A percentile compares a stretch with the other conserved stretches of the same genome.
phyloP scores from a whole-genome alignment of 2,888 invertebrate species.

The Xylota sylvarum region DNA sequence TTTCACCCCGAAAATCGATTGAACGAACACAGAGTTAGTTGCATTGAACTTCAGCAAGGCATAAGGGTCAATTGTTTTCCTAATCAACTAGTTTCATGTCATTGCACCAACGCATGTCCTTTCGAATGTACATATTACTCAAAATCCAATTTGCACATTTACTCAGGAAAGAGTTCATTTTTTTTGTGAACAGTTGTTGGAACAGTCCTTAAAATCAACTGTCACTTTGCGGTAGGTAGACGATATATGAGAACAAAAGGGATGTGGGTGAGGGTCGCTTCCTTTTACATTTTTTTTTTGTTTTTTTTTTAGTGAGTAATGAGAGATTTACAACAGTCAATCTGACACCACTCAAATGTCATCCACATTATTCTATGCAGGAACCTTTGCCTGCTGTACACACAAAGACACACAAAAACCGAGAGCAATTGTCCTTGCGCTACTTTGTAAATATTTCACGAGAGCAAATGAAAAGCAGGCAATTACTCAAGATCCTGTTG shows the following conservation, averaged over 20 bases:
- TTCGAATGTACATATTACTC: neutral
- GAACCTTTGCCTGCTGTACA: slow-evolving; percentile 6
- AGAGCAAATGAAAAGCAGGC: slow-evolving; percentile 73
- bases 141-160: slow-evolving; percentile 50
- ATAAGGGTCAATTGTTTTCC: slow-evolving; percentile 69
- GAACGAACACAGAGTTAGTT: slow-evolving; percentile 28
- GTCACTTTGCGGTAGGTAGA: slow-evolving; percentile 58
- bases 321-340: slow-evolving; percentile 75
- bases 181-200: slow-evolving; percentile 19
- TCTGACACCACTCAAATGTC: slow-evolving; percentile 60
- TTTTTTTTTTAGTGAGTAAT: slow-evolving; percentile 40
- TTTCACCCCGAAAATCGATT: slow-evolving; percentile 57
- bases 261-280: slow-evolving; percentile 43
- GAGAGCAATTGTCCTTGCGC: slow-evolving; percentile 72
- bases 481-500: slow-evolving; percentile 76
- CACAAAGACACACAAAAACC: slow-evolving; percentile 5
- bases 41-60: slow-evolving; percentile 8
- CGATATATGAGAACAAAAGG: slow-evolving; percentile 29
- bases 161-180: slow-evolving; percentile 10
- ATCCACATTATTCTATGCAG: slow-evolving; percentile 25
- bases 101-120: neutral
- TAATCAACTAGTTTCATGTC: slow-evolving; percentile 61
- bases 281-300: slow-evolving; percentile 8
- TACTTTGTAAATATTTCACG: slow-evolving; percentile 75
- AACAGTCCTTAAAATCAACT: slow-evolving; percentile 17